Evolutionary conservation across 2,888 invertebrate genomes (phyloP), one percentile per base, ranked within the genome.

Genomic region (Andricus curvator): DNA sequence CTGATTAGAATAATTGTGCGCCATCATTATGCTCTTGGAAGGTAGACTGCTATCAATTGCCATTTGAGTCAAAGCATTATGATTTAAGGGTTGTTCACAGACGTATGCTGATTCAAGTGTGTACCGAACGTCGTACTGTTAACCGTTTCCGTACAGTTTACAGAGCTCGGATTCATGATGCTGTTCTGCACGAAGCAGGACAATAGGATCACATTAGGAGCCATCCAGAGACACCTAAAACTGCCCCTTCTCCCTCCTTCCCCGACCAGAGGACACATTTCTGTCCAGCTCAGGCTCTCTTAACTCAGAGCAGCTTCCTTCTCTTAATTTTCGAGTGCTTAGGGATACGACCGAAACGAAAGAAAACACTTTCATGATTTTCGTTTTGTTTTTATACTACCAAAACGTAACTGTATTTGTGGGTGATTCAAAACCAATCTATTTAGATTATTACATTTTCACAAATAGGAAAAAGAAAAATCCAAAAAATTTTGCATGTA

Each of bases 141-240:
- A 91, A 91, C 91, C 88, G 91, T 91, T 91, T 91, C 91, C 91
- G 89, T 88, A 84, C 88, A 89, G 91, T 90, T 91, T 91, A 91
- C 91, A 88, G 91, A 90, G 89, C 90, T 91, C 85, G 86, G 85
- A 89, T 88, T 85, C 87, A 87, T 84, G 85, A 88, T 84, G 85
- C 84, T 86, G 83, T 83, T 80, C 77, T 79, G 84, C 86, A 85
- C 86, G 83, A 81, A 74, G 74, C 37, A 74, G 90, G 87, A 91
- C 91, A 91, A 91, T 91, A 86, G 90, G 82, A 79, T 87, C 87
- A 89, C 90, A 91, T 91, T 91, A 91, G 89, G 87, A 86, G 83
- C 86, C 83, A 82, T 82, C 84, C 83, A 77, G 68, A 86, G 83
- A 83, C 84, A 86, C 85, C 86, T 86, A 87, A 89, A 88, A 84